Evolutionary conservation across 1,140 invertebrate species (phyloP).

Genomic region (Sinella curviseta): DNA sequence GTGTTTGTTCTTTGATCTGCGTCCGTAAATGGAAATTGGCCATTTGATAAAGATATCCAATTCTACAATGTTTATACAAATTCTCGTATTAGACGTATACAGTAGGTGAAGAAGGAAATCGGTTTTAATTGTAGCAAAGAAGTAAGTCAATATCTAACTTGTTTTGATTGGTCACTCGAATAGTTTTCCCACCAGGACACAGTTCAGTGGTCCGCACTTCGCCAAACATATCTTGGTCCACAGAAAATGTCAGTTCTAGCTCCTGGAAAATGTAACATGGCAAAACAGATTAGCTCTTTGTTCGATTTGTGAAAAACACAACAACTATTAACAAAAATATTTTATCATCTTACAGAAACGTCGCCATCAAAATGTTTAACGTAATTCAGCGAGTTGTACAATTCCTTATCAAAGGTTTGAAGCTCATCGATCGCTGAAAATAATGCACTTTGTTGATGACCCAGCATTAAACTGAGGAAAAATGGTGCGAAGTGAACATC

Average conservation of each 20-base stretch:
- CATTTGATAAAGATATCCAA: slow-evolving; percentile 97
- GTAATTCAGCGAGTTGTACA: slow-evolving; percentile 94
- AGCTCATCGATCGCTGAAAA: slow-evolving; percentile 86
- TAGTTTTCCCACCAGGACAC: slow-evolving; percentile 86
- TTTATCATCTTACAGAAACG: slow-evolving; percentile 57
- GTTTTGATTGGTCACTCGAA: slow-evolving; percentile 94
- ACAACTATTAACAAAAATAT: background rate
- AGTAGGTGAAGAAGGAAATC: background rate
- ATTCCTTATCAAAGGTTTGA: slow-evolving; percentile 90
- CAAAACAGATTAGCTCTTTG: background rate
- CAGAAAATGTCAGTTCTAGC: slow-evolving; percentile 93
- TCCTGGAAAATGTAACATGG: slow-evolving; percentile 61
- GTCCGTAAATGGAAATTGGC: slow-evolving; percentile 97
- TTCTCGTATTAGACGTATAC: slow-evolving; percentile 27
- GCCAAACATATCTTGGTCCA: slow-evolving; percentile 94
- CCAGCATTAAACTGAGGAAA: slow-evolving; percentile 93
- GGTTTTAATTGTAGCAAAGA: background rate
- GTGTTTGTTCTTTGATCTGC: slow-evolving; percentile 94
- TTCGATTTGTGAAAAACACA: background rate
- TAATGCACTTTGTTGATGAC: slow-evolving; percentile 76
- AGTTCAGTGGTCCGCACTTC: slow-evolving; percentile 86
- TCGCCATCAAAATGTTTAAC: slow-evolving; percentile 96
- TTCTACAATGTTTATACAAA: too few relatives aligned
- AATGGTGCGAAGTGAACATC: slow-evolving; percentile 99
- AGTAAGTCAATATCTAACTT: slow-evolving; percentile 65